Base-by-base conservation (phyloP, 2,797 vertebrate species). In the Microchirus variegatus region DNA sequence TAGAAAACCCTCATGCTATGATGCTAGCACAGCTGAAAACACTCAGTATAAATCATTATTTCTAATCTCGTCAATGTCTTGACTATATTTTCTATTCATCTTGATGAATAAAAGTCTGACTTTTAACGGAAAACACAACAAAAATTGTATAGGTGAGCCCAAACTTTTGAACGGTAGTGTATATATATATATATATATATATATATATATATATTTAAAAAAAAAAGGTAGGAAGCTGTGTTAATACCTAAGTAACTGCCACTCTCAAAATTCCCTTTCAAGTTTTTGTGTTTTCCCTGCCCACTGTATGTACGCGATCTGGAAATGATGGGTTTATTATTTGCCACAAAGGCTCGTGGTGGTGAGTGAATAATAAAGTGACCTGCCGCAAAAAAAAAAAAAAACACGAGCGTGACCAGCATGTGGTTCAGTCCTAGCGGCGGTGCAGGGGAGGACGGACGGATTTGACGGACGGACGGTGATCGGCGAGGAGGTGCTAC, bases 401-500 rank as follows among this genome's bases (percentile, higher is more conserved):
- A n/a, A n/a, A n/a, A 71, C 48, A 52, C 41, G 22, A 59, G 62
- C 14, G 53, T 56, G 46, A 67, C 75, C 75, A 68, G 83, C 63
- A n/a, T 73, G 47, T 45, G 58, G 75, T 66, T 78, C 7, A 9
- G 51, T 65, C 26, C 69, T 69, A 61, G 63, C 19, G 55, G 16
- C 5, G 40, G 73, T 68, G 49, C 36, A n/a, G 16, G 59, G 61
- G 44, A 22, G 22, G 22, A 22, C 22, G 22, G 22, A 22, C 22
- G 22, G 22, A 22, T 17, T 17, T 41, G 42, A 16, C 41, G 15
- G 40, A 42, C 11, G 45, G 50, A 19, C 15, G 15, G 16, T 5
- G 0, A 0, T n/a, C n/a, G n/a, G 40, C 2, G 12, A 37, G 43
- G 52, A 50, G 61, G 54, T 73, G 88, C 91, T 92, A 99, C 80